Evolutionary conservation across 2,797 vertebrate genomes (phyloP), one percentile per base, ranked within the genome.

Genomic region (Artibeus jamaicensis): DNA sequence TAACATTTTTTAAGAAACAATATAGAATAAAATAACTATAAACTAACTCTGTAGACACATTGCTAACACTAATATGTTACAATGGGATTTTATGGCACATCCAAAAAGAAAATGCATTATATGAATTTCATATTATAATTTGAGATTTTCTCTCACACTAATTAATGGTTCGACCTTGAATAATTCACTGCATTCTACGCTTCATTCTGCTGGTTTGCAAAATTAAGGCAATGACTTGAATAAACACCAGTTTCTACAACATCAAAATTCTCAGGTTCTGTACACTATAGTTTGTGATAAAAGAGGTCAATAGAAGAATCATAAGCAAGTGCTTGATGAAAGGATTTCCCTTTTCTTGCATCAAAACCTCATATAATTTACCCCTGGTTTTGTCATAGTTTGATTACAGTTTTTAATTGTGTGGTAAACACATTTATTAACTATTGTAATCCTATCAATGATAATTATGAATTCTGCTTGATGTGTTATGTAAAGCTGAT

Each of bases 391-490:
- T 71, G 62, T 55, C n/a, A 83, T 6, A 83, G 2, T 87, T 88
- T 89, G 3, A 59, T 85, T 84, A 67, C 44, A 19, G 19, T 59
- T 88, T 79, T 73, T 32, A 68, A 68, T 88, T 74, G 93, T 65
- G 19, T 74, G 34, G 18, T 84, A 10, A n/a, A 93, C 95, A 79
- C 74, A 88, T 78, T 62, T 92, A 92, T 76, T 76, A 76, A 12
- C 3, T 37, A 81, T 48, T 84, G 3, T 50, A 73, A 88, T 74
- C 83, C 67, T 70, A 70, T 39, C 22, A 39, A 77, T n/a, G 8
- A 86, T 53, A n/a, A 79, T 67, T 50, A 44, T 1, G 44, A 79
- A 88, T 79, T 88, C 78, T 5, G 67, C 14, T 59, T 92, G 22
- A 67, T 39, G 7, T 78, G 1, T 78, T 73, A 84, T 9, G 24